Conservation (phyloP, 2,113 vertebrate species). For the Equus quagga region DNA sequence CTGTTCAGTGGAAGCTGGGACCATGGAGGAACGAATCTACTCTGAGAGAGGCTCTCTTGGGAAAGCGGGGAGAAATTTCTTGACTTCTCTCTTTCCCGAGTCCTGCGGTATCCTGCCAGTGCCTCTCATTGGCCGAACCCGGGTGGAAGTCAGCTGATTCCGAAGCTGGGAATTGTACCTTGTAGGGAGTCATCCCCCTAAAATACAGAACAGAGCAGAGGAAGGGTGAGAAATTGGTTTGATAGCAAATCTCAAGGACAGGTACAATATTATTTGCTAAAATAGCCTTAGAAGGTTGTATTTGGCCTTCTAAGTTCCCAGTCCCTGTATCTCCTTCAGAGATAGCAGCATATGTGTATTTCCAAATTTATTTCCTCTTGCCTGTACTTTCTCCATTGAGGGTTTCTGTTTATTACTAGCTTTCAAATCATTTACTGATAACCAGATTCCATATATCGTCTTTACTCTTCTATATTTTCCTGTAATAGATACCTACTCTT, state of each 20-base stretch:
- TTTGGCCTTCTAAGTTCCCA: neutral
- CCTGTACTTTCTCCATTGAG: neutral
- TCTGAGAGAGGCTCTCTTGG: neutral
- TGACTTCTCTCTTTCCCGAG: neutral
- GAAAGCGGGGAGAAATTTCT: neutral
- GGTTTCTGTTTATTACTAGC: constrained; percentile 5
- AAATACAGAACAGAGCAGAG: neutral
- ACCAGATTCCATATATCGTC: neutral
- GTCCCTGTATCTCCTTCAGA: neutral
- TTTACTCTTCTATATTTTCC: neutral
- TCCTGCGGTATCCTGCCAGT: neutral
- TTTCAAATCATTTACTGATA: neutral
- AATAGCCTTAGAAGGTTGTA: neutral
- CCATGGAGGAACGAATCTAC: neutral
- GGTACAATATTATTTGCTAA: neutral
- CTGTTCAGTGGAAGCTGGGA: neutral
- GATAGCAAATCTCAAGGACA: neutral
- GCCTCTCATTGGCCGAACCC: neutral
- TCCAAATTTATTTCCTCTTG: neutral
- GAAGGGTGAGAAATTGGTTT: neutral
- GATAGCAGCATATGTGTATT: neutral
- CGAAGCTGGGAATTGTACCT: neutral
- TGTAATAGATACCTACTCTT: neutral
- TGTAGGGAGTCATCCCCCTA: neutral
- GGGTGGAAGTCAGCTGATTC: neutral